Base-by-base conservation (phyloP, 2,113 vertebrate species). In the Poicephalus gulielmi region DNA sequence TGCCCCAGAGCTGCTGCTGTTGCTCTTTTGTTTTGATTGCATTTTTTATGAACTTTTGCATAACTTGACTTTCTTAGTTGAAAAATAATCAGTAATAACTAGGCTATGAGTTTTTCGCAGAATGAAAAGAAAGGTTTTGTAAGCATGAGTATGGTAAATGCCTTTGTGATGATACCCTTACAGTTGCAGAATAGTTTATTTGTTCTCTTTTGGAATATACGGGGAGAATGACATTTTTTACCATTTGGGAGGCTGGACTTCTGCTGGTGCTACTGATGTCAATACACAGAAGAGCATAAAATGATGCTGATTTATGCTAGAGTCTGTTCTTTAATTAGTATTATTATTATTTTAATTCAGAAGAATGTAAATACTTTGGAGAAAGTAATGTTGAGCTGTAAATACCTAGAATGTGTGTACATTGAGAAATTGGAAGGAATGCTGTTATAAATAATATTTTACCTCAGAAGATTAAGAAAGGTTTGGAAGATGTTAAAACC, bases 141-240 rank as follows among this genome's bases (percentile, higher is more conserved):
- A 43, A 75, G 44, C 41, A 6, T 92, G 92, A 73, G 55, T 55
- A 27, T 86, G 91, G 7, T 83, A 88, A 92, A 77, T 87, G 90
- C n/a, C 86, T 91, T 89, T 95, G 75, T 87, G 60, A 83, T 88
- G 30, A 80, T 73, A 46, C 17, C 57, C 43, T 92, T 93, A 44
- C 13, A 55, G 88, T 69, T 83, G 24, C 30, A 71, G 68, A 75
- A 75, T n/a, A 39, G 57, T 95, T 96, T 95, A 60, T 95, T 91
- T 86, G n/a, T 90, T 84, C 83, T 90, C n/a, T 46, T 81, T 95
- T 86, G 37, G 86, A 95, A 94, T 83, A 84, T 57, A 93, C 53
- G 41, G 6, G 13, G 19, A 64, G 39, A 86, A 59, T 55, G 62
- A 41, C n/a, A 33, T 79, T 75, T 95, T 91, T 95, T 82, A 47